A percentile compares a stretch with the other conserved stretches of the same genome.
These are phyloP conservation scores for Ganaspis brasiliensis DNA, from an alignment of 2,888 invertebrate species.

Conservation along the genomic window DNA sequence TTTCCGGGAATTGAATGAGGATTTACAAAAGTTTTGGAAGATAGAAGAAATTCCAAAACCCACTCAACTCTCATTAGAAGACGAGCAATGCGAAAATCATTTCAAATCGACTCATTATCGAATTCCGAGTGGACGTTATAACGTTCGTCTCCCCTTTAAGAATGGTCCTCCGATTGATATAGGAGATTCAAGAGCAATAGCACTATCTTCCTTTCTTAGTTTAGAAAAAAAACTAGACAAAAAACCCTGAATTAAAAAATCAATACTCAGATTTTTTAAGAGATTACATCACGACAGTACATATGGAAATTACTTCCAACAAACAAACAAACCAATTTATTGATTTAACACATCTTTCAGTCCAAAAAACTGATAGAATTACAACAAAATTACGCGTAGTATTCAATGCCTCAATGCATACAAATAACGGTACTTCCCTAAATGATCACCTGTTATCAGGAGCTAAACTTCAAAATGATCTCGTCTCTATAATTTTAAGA, in stretches of 20 bases:
- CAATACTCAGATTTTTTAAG: not conserved
- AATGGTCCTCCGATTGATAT: not conserved
- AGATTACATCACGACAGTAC: not conserved
- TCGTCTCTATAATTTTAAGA: not conserved
- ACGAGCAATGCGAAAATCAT: not conserved
- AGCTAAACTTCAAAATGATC: constrained; percentile 1
- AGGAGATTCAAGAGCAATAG: not conserved
- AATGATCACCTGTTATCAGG: not conserved
- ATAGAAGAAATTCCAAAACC: not conserved
- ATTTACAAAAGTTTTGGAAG: not conserved
- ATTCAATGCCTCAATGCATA: constrained; percentile 13
- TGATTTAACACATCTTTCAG: not conserved
- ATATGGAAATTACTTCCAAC: not conserved
- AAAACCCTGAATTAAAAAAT: not conserved
- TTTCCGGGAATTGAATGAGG: not conserved
- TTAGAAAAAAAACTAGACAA: not conserved
- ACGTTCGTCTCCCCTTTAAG: not conserved
- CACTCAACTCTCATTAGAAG: not conserved
- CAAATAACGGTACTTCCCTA: not conserved
- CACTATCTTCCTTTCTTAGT: not conserved
- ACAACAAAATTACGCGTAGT: constrained; percentile 11
- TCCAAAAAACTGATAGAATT: not conserved
- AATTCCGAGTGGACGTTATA: not conserved
- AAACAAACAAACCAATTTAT: not conserved
- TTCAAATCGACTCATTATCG: not conserved